Evolutionary conservation across 2,797 vertebrate genomes (phyloP).

Genomic region (Anomalospiza imberbis): DNA sequence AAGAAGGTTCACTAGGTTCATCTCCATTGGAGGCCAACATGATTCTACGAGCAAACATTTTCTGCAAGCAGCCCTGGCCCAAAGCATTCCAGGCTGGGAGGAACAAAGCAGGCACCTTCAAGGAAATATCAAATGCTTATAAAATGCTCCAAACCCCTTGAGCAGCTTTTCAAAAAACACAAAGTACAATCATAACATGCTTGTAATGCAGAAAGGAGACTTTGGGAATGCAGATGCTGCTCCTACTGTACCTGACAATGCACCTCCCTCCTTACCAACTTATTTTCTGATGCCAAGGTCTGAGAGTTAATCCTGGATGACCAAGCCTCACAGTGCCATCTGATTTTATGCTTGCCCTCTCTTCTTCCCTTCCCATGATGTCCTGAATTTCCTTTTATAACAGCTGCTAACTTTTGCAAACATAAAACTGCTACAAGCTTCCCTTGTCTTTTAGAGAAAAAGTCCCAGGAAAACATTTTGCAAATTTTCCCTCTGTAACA

Average conservation of each 20-base stretch:
- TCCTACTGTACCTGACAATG: background rate
- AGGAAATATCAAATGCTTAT: background rate
- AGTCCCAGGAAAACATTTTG: background rate
- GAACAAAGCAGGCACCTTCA: background rate
- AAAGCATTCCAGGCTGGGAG: background rate
- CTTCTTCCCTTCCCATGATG: background rate
- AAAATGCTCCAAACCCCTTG: background rate
- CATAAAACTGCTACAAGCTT: background rate
- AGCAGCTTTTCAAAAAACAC: background rate
- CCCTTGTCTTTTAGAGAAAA: background rate
- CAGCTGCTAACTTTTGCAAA: background rate
- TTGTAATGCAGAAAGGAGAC: background rate
- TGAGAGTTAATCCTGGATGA: background rate
- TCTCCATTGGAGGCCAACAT: background rate
- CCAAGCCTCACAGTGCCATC: background rate
- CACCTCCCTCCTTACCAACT: background rate
- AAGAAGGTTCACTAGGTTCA: background rate
- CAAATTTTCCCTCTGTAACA: background rate
- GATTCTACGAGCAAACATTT: background rate
- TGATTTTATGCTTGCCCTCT: background rate
- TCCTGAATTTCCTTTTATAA: constrained; percentile 10
- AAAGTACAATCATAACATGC: background rate
- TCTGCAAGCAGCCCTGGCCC: background rate
- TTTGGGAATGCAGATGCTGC: background rate
- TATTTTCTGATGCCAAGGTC: background rate